Base-by-base conservation (phyloP, 2,797 vertebrate species). In the Intellagama lesueurii region DNA sequence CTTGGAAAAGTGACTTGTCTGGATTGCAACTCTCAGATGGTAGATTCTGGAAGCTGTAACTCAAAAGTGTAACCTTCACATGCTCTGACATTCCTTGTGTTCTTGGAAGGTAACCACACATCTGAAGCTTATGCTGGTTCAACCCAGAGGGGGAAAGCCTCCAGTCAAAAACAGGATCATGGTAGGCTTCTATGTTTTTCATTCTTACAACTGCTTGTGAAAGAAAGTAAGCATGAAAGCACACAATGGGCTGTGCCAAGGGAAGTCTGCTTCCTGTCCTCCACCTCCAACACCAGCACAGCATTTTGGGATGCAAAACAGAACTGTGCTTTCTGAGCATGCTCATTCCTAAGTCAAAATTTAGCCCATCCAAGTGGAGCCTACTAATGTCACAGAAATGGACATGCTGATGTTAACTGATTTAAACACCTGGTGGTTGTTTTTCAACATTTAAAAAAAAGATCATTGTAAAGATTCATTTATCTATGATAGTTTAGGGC, bases 391-490 rank as follows among this genome's bases (percentile, higher is more conserved):
- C 28, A 40, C 7, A 88, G 56, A 47, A 24, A 17, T 12, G 40
- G 73, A 12, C 26, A 49, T 49, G 28, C 40, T 49, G n/a, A 56
- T 87, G 16, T 64, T 72, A 87, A 87, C 2, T 35, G 52, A 8
- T 22, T n/a, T 87, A 81, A 87, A 60, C 86, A 81, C 44, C 78
- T 87, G 69, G 26, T 73, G 19, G 5, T 81, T 81, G 32, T 5
- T 64, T 64, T 81, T 32, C 86, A 60, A 28, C 0, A 7, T 60
- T 35, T 22, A 70, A 26, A 40, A 28, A 72, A 32, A 40, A n/a
- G n/a, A 17, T 47, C 14, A 87, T 19, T 40, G 66, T 44, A 81
- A 87, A 73, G 0, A 12, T n/a, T 64, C 26, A 81, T 81, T 87
- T 87, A 30, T 44, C 52, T 44, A 5, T 86, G 32, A 56, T 32